Base-by-base conservation (phyloP, 1,140 invertebrate genomes). In the Macrotrachela quadricornifera region DNA sequence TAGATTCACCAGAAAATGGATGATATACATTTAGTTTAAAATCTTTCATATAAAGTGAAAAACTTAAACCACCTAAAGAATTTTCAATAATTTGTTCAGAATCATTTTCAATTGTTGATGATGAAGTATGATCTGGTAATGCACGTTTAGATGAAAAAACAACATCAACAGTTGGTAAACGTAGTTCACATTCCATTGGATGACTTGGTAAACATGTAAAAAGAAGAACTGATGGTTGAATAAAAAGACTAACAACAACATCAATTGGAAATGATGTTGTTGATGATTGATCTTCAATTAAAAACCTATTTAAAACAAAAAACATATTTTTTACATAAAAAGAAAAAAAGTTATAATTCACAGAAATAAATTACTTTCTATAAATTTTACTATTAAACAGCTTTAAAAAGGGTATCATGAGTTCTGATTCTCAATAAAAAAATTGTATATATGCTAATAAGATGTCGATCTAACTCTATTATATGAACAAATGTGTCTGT, bases 181-280 rank as follows among this genome's bases (percentile, higher is more conserved):
- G 83, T 12, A 99, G 73, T 74, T 96, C 80, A 66, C 92, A 97
- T 68, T 95, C 88, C 1, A 95, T 88, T 50, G 86, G 71, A 6
- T 88, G 94, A 0, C 88, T 81, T 8, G 90, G 91, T 57, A 94
- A 74, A 72, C 90, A 94, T 56, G 86, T 88, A 49, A 71, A 67
- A n/a, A 70, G 59, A 64, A 94, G 90, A 2, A 85, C 85, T 13
- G 87, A 91, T 0, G 90, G 88, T 63, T 95, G 85, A 78, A 95
- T 91, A 65, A 90, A 83, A 71, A 96, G 88, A 68, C 94, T 92
- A 10, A 99, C 90, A 59, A 97, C 85, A 11, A 97, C 86, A 72
- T 99, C 91, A 0, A 99, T 87, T 0, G 91, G 91, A 65, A 96
- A 95, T 54, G 85, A 90, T 30, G 21, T 8, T 30, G 21, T 30